phyloP scores from a whole-genome alignment of 2,113 vertebrate species.

The Ammodramus savannarum region DNA sequence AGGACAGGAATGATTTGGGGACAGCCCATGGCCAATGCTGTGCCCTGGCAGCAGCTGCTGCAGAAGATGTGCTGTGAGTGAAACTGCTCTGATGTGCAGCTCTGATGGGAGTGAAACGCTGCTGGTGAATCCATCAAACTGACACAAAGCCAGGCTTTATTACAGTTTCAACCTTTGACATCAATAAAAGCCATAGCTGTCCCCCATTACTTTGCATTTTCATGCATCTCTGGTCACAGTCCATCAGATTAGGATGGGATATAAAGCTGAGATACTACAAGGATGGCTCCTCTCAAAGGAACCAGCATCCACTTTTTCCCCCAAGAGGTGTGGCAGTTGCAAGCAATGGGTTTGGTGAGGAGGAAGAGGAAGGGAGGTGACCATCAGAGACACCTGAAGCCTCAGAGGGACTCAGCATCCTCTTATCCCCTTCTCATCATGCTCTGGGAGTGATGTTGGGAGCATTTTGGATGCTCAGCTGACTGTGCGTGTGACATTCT shows the following conservation, averaged over 20 bases:
- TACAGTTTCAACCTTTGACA: not conserved
- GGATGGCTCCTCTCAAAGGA: not conserved
- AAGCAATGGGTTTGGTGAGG: not conserved
- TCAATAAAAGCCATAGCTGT: not conserved
- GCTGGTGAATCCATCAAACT: not conserved
- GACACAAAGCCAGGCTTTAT: not conserved
- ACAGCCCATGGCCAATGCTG: not conserved
- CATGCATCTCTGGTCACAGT: not conserved
- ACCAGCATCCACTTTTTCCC: not conserved
- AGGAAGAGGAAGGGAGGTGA: not conserved
- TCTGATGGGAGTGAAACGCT: not conserved
- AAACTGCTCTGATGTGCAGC: not conserved
- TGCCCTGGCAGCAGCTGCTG: accelerated
- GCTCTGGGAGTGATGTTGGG: not conserved
- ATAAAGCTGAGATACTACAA: not conserved
- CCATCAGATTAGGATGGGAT: not conserved
- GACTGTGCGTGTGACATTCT: not conserved
- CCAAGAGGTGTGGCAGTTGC: not conserved
- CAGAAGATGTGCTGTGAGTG: not conserved
- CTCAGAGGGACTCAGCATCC: not conserved
- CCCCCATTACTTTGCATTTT: not conserved
- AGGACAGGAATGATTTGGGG: not conserved
- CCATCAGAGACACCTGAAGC: not conserved
- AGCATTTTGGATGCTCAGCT: not conserved
- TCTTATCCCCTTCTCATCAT: not conserved